Conservation (phyloP, 2,113 vertebrate species). For the Glareola pratincola region DNA sequence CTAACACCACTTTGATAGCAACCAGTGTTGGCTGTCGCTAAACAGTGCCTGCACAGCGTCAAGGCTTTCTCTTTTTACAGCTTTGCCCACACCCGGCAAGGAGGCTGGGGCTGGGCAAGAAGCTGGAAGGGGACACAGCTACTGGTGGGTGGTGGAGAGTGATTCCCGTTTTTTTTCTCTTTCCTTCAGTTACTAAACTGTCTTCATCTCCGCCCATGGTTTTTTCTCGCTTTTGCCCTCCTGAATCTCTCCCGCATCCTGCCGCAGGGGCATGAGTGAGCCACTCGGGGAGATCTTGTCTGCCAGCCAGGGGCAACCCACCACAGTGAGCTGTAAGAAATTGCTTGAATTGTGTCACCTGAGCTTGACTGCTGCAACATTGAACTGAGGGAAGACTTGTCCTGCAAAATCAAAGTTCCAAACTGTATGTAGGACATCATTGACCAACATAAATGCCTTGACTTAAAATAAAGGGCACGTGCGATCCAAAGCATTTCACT, state of each 20-base stretch:
- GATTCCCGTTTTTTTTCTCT: neutral
- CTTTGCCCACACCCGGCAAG: neutral
- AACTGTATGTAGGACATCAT: neutral
- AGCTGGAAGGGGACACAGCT: neutral
- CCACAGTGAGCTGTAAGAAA: neutral
- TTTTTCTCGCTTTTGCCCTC: neutral
- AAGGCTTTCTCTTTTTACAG: neutral
- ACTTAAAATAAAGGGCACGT: neutral
- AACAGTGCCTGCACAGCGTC: neutral
- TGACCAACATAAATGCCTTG: neutral
- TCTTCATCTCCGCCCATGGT: neutral
- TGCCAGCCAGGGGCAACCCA: fast-evolving
- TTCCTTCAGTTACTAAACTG: neutral
- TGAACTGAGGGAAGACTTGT: neutral
- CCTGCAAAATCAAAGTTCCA: neutral
- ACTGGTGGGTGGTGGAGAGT: neutral
- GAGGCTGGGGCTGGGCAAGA: neutral
- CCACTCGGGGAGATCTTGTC: neutral
- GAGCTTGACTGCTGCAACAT: neutral
- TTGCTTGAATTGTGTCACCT: neutral
- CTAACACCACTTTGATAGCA: neutral
- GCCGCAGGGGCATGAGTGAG: fast-evolving
- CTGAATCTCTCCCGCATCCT: neutral
- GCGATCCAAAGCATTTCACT: neutral
- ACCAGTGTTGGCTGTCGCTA: neutral